Evolutionary conservation across 2,113 vertebrate genomes (phyloP).

Genomic region (Ammodytes dubius): DNA sequence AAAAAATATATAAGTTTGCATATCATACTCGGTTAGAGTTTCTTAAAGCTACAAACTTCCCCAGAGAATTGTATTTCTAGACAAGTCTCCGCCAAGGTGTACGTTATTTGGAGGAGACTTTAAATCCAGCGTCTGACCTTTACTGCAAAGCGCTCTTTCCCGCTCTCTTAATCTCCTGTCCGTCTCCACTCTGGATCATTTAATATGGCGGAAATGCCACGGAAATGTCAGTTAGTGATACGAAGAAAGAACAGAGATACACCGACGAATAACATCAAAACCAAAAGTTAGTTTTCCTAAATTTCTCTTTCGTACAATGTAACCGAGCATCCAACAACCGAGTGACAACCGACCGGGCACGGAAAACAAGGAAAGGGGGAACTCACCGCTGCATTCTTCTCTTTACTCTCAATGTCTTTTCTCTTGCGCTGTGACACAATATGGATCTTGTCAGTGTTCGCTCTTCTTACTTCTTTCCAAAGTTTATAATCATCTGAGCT

Average conservation of each 20-base stretch:
- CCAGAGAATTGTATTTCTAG: background rate
- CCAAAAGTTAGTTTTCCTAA: too few species aligned
- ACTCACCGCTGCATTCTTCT: conserved; percentile 73
- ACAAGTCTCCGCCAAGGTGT: background rate
- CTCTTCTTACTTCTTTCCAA: background rate
- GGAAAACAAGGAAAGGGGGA: background rate
- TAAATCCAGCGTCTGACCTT: conserved; percentile 51
- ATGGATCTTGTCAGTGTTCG: conserved; percentile 13
- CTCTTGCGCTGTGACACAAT: background rate
- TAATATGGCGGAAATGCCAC: conserved; percentile 63
- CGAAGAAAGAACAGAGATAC: conserved; percentile 19
- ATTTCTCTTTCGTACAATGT: background rate
- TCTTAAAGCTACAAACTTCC: background rate
- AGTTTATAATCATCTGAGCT: background rate
- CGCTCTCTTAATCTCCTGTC: conserved; percentile 35
- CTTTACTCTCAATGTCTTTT: conserved; percentile 1
- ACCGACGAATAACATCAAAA: conserved; percentile 15
- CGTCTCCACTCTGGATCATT: conserved; percentile 38
- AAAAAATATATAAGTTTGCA: background rate
- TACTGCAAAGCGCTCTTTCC: conserved; percentile 11
- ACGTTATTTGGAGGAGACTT: conserved; percentile 3
- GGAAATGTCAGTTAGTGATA: conserved; percentile 66
- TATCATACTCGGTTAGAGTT: background rate
- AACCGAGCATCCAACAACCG: too few species aligned
- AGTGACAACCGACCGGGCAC: background rate